A percentile compares a stretch with the other conserved stretches of the same genome.
These are phyloP conservation scores for Heliconius eleuchia DNA, from an alignment of 1,140 invertebrate genomes.

Conservation along the genomic window DNA sequence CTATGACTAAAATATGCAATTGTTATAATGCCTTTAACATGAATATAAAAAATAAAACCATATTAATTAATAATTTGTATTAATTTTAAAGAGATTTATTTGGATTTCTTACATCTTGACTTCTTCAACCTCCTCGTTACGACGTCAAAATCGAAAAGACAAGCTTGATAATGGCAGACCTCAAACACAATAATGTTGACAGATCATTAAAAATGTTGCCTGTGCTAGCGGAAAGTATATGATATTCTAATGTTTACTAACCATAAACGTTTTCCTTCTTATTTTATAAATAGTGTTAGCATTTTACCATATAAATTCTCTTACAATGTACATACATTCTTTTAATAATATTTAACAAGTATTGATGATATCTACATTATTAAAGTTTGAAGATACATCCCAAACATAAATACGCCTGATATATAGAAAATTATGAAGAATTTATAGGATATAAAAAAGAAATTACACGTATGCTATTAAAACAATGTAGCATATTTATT, in stretches of 20 bases:
- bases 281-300: too few relatives aligned
- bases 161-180: slow-evolving; percentile 15
- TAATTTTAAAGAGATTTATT: slow-evolving; percentile 21
- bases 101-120: slow-evolving; percentile 51
- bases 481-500: slow-evolving; percentile 74
- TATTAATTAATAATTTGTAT: slow-evolving; percentile 13
- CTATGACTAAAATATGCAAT: neutral
- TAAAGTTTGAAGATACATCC: too few relatives aligned
- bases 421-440: neutral
- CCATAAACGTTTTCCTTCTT: too few relatives aligned
- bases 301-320: too few relatives aligned
- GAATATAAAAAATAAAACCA: slow-evolving; percentile 18
- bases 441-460: neutral
- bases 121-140: slow-evolving; percentile 42
- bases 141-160: slow-evolving; percentile 51
- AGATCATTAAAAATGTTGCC: neutral
- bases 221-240: neutral
- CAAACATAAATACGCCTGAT: neutral
- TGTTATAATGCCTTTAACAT: neutral
- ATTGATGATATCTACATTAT: too few relatives aligned
- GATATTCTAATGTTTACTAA: too few relatives aligned
- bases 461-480: slow-evolving; percentile 34
- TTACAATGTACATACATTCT: too few relatives aligned
- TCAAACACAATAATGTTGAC: neutral
- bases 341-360: too few relatives aligned